These are phyloP conservation scores for Schrankia costaestrigalis DNA, from an alignment of 2,888 invertebrate genomes.

Conservation along the genomic window DNA sequence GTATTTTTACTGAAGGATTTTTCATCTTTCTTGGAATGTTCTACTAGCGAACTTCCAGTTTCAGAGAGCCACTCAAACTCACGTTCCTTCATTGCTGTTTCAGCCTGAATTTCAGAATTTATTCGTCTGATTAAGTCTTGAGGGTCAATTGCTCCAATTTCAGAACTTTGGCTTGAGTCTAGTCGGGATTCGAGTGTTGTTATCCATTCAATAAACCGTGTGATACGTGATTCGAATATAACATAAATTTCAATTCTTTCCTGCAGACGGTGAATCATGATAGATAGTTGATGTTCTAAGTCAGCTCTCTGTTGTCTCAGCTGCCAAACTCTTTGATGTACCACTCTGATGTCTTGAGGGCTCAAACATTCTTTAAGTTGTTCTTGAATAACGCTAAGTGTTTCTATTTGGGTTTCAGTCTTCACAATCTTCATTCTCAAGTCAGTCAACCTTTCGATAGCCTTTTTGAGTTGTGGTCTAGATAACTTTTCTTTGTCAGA, in stretches of 20 bases:
- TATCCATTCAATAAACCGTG: conserved; percentile 86
- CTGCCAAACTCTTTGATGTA: conserved; percentile 89
- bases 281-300: conserved; percentile 87
- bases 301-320: conserved; percentile 90
- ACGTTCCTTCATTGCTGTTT: conserved; percentile 87
- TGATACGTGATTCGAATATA: conserved; percentile 85
- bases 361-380: conserved; percentile 92
- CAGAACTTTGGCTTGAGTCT: conserved; percentile 77
- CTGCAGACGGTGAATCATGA: conserved; percentile 85
- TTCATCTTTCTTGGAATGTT: conserved; percentile 83
- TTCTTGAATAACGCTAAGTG: conserved; percentile 87
- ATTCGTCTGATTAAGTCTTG: conserved; percentile 86
- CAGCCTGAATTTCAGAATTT: conserved; percentile 87
- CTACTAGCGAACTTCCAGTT: conserved; percentile 84
- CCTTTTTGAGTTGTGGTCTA: conserved; percentile 82
- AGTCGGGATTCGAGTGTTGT: conserved; percentile 84
- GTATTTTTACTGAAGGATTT: conserved; percentile 73
- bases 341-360: conserved; percentile 89
- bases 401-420: conserved; percentile 84
- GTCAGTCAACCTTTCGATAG: conserved; percentile 83
- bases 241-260: conserved; percentile 86
- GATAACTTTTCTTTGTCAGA: conserved; percentile 80
- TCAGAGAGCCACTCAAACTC: conserved; percentile 89
- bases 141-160: conserved; percentile 82
- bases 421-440: conserved; percentile 80